Conservation (phyloP, 37 sponge, comb jelly and placozoan genomes). For the Diacarnus erythraeanus region DNA sequence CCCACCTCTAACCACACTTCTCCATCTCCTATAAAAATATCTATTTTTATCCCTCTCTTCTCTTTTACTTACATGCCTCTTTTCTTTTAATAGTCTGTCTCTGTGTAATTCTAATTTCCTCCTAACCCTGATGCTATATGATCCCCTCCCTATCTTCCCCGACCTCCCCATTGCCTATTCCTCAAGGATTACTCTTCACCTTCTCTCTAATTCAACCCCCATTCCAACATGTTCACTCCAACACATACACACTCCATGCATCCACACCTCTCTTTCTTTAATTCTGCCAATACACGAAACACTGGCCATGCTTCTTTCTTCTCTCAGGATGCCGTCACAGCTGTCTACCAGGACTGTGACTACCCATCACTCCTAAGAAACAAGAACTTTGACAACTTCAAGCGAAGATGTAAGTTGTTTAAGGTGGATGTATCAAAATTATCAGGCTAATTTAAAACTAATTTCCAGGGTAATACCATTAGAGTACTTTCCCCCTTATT, state of each 20-base stretch:
- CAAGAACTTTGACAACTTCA: slow-evolving; percentile 91
- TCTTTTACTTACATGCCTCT: neutral
- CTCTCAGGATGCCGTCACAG: slow-evolving; percentile 83
- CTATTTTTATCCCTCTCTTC: neutral
- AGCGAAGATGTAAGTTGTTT: slow-evolving; percentile 81
- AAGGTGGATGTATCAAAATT: no score
- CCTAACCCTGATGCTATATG: neutral
- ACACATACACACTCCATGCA: neutral
- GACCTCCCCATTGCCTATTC: neutral
- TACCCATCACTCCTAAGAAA: slow-evolving; percentile 69
- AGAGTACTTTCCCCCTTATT: no score
- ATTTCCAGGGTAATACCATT: no score
- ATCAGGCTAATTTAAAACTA: no score
- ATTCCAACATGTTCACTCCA: neutral
- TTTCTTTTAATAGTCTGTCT: neutral
- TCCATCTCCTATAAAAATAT: neutral
- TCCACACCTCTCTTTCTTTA: neutral
- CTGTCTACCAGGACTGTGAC: slow-evolving; percentile 81
- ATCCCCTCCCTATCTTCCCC: neutral
- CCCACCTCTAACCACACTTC: neutral
- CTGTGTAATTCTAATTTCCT: neutral
- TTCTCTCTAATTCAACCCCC: neutral
- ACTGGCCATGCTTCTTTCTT: neutral
- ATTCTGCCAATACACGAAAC: no score
- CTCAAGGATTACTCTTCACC: no score